Base-by-base conservation (phyloP, 2,797 vertebrate genomes). In the Brachymystax lenok region DNA sequence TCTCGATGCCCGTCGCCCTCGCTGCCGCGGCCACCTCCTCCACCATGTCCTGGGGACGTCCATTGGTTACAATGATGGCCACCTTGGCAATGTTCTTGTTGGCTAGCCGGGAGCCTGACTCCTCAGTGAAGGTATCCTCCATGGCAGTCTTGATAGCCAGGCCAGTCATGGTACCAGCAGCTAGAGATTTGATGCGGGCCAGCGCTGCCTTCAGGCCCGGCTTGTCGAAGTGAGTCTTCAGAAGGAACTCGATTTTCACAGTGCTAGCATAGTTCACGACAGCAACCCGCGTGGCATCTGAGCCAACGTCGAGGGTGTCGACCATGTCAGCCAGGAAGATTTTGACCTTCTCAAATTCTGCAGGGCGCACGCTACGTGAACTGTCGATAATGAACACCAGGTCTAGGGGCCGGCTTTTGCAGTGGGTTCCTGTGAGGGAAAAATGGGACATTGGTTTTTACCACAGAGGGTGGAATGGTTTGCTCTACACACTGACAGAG, bases 141-240 rank as follows among this genome's bases (percentile, higher is more conserved):
- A 98, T 92, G 3, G 96, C 94, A 0, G 93, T 95, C 83, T 95
- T 96, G 84, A 99, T 97, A 88, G 98, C 97, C 80, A 97, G 88
- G 66, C 98, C 97, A 0, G 97, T 98, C 98, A 99, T 98, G 21
- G 97, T 99, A 81, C 98, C 98, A 0, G 97, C 94, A 5, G 97
- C 93, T 5, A 99, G 93, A 16, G 96, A 97, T 46, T 93, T 87
- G 0, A 98, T 93, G 2, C 77, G 92, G 0, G 92, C 92, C 80
- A 99, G 75, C 0, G 97, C 97, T 67, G 90, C 92, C 87, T 96
- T 96, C 88, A 99, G 78, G 3, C 94, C 88, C 0, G 81, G 85
- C 85, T 95, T 97, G 68, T 94, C 93, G 12, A 89, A 91, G 84
- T 96, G 90, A 1, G 93, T 95, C 76, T 92, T 95, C 8, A 99